Evolutionary conservation across 2,888 invertebrate species (phyloP).

Genomic region (Amblyjoppa proteus): DNA sequence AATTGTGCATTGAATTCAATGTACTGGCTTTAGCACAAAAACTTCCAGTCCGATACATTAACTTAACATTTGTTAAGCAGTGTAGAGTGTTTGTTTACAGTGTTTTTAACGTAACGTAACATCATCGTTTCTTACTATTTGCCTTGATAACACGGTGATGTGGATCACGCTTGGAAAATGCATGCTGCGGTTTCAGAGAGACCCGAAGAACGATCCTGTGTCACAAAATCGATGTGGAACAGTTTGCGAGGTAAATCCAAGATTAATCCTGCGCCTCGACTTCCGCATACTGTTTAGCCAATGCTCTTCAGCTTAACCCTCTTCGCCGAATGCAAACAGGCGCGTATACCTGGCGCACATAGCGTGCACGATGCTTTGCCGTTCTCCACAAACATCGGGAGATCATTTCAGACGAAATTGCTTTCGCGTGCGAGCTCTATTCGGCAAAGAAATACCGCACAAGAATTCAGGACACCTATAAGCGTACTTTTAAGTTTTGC

Average conservation of each 20-base stretch:
- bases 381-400: constrained; percentile 10
- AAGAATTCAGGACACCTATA: neutral
- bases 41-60: too few relatives aligned
- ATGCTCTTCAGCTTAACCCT: constrained; percentile 69
- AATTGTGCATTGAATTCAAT: too few relatives aligned
- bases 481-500: neutral
- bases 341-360: neutral
- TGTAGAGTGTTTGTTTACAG: too few relatives aligned
- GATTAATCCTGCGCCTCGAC: constrained; percentile 72
- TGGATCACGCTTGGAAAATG: neutral
- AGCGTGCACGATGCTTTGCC: neutral
- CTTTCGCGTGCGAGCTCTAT: neutral
- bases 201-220: neutral
- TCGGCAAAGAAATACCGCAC: neutral
- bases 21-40: too few relatives aligned
- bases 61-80: too few relatives aligned
- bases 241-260: constrained; percentile 77
- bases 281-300: constrained; percentile 53
- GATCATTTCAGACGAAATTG: constrained; percentile 39
- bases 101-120: too few relatives aligned
- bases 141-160: neutral
- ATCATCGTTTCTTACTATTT: too few relatives aligned
- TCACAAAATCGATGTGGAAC: constrained; percentile 73
- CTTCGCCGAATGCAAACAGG: constrained; percentile 74
- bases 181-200: neutral